phyloP scores from a whole-genome alignment of 53 echinoderm and acorn worm genomes.

The Hippasteria phrygiana region DNA sequence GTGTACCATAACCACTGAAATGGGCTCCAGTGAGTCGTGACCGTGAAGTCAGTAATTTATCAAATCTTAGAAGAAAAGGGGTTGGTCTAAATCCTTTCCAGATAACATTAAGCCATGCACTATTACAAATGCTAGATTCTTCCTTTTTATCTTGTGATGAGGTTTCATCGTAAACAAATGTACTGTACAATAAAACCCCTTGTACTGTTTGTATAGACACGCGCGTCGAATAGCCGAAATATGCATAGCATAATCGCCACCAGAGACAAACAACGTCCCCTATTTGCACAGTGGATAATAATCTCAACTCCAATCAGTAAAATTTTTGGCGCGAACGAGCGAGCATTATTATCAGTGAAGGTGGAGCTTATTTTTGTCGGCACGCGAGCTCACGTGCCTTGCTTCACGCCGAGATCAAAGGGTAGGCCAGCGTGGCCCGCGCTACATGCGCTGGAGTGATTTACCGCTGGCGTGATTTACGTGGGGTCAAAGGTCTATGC shows the following conservation, averaged over 20 bases:
- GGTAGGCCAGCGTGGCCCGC: no score
- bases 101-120: no score
- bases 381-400: conserved; percentile 19
- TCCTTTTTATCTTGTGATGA: neutral
- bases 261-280: neutral
- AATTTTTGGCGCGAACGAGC: neutral
- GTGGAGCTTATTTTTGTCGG: neutral
- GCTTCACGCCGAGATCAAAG: conserved; percentile 6
- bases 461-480: no score
- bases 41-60: no score
- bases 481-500: no score
- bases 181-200: no score
- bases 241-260: neutral
- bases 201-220: no score
- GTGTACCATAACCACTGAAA: neutral
- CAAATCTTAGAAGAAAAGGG: no score
- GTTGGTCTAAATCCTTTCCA: neutral
- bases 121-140: neutral
- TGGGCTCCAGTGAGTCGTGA: no score
- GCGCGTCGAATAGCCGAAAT: no score
- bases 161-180: no score
- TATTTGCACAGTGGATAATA: neutral
- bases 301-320: neutral
- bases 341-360: neutral
- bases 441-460: no score